Evolutionary conservation across 2,113 vertebrate species (phyloP).

Genomic region (Phaethornis superciliosus): DNA sequence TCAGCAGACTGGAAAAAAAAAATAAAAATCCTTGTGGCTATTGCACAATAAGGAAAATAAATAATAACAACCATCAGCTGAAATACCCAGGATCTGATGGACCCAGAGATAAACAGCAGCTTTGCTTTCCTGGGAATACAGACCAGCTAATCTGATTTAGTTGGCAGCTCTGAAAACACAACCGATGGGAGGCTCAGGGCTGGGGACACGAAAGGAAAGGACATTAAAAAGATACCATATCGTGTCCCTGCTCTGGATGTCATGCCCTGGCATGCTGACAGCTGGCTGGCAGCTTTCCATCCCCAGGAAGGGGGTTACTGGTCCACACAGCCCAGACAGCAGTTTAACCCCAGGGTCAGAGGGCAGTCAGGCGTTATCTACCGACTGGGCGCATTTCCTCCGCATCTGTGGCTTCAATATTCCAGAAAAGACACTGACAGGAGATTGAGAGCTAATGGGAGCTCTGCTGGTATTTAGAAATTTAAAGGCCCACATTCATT

Average conservation of each 20-base stretch:
- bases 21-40: slow-evolving; percentile 34
- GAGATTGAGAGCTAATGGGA: slow-evolving; percentile 54
- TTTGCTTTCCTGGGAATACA: not conserved
- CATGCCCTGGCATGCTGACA: slow-evolving; percentile 29
- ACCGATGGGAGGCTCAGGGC: not conserved
- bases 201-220: not conserved
- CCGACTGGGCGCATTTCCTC: slow-evolving; percentile 74
- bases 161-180: slow-evolving; percentile 59
- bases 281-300: slow-evolving; percentile 78
- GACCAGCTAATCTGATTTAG: slow-evolving; percentile 62
- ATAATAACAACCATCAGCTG: slow-evolving; percentile 44
- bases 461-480: slow-evolving; percentile 39
- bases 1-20: slow-evolving; percentile 44
- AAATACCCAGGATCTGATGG: slow-evolving; percentile 36
- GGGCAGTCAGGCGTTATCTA: slow-evolving; percentile 88
- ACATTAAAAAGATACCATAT: not conserved
- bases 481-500: slow-evolving; percentile 31
- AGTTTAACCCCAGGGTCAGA: slow-evolving; percentile 85
- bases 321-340: slow-evolving; percentile 82
- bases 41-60: slow-evolving; percentile 46
- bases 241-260: not conserved
- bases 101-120: not conserved
- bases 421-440: slow-evolving; percentile 44
- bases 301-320: slow-evolving; percentile 77
- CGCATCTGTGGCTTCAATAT: slow-evolving; percentile 28